Evolutionary conservation across 2,797 vertebrate genomes (phyloP).

Genomic region (Anomalospiza imberbis): DNA sequence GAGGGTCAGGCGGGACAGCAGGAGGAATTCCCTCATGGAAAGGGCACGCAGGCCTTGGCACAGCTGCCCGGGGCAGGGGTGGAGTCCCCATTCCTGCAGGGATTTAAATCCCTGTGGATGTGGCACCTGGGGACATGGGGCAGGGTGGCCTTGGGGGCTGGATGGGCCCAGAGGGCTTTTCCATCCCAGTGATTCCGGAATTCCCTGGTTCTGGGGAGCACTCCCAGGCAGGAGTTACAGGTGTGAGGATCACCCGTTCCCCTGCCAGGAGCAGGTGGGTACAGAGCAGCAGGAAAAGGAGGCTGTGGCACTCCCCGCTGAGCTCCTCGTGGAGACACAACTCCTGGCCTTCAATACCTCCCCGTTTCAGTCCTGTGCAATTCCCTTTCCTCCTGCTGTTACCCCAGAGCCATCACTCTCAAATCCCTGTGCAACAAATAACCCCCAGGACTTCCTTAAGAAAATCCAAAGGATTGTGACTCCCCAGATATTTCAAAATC

Average conservation of each 20-base stretch:
- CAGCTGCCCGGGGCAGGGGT: background rate
- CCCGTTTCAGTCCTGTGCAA: fast-evolving
- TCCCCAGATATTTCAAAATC: too few species aligned
- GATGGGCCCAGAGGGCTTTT: background rate
- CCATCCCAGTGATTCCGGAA: fast-evolving
- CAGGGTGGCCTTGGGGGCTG: background rate
- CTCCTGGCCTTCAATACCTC: fast-evolving
- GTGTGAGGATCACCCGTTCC: background rate
- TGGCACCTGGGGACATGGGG: background rate
- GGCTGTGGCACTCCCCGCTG: fast-evolving
- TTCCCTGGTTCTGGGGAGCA: background rate
- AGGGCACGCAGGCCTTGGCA: background rate
- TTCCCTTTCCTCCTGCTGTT: background rate
- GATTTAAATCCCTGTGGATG: background rate
- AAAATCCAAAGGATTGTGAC: background rate
- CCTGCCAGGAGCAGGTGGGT: background rate
- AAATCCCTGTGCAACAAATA: background rate
- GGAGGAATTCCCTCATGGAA: background rate
- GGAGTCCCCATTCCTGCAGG: background rate
- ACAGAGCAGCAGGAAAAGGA: background rate
- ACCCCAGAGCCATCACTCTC: fast-evolving
- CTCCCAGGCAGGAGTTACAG: too few species aligned
- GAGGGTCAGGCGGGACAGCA: background rate
- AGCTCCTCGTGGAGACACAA: fast-evolving
- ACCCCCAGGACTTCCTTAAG: background rate